Percentiles rank a stretch among this genome's conserved stretches.
Conservation (phyloP, 1,140 invertebrate species). For the Amphibalanus amphitrite region DNA sequence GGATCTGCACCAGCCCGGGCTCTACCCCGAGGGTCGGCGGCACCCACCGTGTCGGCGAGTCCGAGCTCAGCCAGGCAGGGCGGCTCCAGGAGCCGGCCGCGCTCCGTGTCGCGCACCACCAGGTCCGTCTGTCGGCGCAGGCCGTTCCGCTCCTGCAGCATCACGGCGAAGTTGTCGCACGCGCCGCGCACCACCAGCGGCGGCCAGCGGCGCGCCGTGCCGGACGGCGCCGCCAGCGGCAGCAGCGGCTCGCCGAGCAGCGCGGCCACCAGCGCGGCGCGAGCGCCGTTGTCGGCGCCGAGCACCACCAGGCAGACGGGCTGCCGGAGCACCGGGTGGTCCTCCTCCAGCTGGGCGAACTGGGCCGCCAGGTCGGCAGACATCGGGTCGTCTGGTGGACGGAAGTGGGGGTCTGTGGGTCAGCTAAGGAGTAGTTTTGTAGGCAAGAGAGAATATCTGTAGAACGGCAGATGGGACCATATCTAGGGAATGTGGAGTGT, state of each 20-base stretch:
- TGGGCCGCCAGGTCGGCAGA: neutral
- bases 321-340: neutral
- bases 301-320: neutral
- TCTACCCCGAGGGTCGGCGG: no score
- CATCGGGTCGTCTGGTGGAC: neutral
- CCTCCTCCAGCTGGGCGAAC: neutral
- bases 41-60: neutral
- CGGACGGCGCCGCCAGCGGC: neutral
- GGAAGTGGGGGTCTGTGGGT: no score
- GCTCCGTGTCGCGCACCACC: neutral
- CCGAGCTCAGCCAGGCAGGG: neutral
- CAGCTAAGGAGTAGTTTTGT: no score
- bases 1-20: no score
- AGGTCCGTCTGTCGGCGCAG: neutral
- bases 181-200: neutral
- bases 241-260: neutral
- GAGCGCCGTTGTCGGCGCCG: neutral
- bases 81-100: neutral
- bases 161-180: neutral
- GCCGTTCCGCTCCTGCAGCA: neutral
- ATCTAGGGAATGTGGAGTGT: no score
- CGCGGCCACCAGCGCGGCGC: neutral
- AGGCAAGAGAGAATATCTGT: no score
- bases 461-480: no score
- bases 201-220: neutral